Evolutionary conservation across 2,888 invertebrate genomes (phyloP).

Genomic region (Neuroscelio doddi): DNA sequence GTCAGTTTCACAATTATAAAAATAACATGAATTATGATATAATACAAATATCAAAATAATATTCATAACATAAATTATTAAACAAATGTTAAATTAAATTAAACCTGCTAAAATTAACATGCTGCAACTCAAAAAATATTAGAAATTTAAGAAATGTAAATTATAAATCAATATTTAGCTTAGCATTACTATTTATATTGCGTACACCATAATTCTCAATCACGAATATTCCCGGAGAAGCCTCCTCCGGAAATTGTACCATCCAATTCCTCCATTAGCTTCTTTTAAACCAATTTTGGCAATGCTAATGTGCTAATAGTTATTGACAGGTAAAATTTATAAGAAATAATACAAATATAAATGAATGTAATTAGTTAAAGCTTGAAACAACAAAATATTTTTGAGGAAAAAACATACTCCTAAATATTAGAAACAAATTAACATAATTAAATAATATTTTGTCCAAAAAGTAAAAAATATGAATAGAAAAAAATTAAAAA

Average conservation of each 20-base stretch:
- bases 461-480: too few species aligned
- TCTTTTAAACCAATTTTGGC: constrained; percentile 46
- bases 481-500: too few species aligned
- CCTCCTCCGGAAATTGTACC: constrained; percentile 49
- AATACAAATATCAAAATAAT: too few species aligned
- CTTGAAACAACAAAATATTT: neutral
- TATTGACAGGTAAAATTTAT: constrained; percentile 44
- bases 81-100: too few species aligned
- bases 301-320: constrained; percentile 36
- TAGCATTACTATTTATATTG: constrained; percentile 35
- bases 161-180: constrained; percentile 24
- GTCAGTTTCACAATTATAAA: too few species aligned
- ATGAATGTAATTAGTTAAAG: neutral
- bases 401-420: too few species aligned
- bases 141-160: constrained; percentile 4
- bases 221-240: constrained; percentile 46
- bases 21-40: too few species aligned
- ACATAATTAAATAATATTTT: too few species aligned
- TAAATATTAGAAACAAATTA: too few species aligned
- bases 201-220: constrained; percentile 45
- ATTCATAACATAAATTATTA: too few species aligned
- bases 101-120: too few species aligned
- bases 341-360: constrained; percentile 12
- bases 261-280: constrained; percentile 49
- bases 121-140: too few species aligned